Percentiles rank a stretch among this genome's conserved stretches.
Evolutionary conservation across 1,140 invertebrate genomes (phyloP).

Genomic region (Condylostylus longicornis): DNA sequence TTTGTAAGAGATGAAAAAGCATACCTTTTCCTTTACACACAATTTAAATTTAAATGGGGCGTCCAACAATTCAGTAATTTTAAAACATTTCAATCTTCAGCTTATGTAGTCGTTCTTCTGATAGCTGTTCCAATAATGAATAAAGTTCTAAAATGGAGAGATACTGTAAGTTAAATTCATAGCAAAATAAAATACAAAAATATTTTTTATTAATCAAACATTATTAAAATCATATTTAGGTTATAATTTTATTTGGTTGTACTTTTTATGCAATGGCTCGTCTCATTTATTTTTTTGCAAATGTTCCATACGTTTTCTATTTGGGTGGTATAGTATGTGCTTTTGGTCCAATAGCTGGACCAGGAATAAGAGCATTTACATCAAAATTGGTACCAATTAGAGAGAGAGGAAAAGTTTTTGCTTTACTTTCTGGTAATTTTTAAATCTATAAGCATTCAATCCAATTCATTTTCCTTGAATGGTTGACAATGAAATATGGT

Average conservation of each 20-base stretch:
- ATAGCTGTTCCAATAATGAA: conserved; percentile 52
- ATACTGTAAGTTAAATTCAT: conserved; percentile 36
- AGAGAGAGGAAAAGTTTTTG: conserved; percentile 62
- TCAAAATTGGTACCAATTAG: conserved; percentile 49
- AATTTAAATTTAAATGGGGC: conserved; percentile 49
- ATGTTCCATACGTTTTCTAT: conserved; percentile 40
- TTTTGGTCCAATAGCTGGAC: conserved; percentile 54
- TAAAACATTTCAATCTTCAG: conserved; percentile 47
- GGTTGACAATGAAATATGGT: too few relatives aligned
- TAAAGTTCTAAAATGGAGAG: conserved; percentile 43
- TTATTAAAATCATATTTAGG: conserved; percentile 18
- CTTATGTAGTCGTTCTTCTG: conserved; percentile 49
- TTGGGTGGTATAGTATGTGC: conserved; percentile 47
- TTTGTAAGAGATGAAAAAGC: conserved; percentile 62
- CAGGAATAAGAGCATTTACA: conserved; percentile 55
- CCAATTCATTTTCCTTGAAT: too few relatives aligned
- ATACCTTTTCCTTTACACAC: conserved; percentile 51
- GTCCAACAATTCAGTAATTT: conserved; percentile 46
- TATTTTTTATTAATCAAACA: not conserved
- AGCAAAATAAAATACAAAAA: not conserved
- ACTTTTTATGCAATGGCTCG: conserved; percentile 48
- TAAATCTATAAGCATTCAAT: too few relatives aligned
- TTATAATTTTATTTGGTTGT: conserved; percentile 52
- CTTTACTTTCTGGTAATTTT: conserved; percentile 51
- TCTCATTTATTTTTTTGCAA: conserved; percentile 45